phyloP scores from a whole-genome alignment of 2,797 vertebrate genomes.

The Sebastes variabilis region DNA sequence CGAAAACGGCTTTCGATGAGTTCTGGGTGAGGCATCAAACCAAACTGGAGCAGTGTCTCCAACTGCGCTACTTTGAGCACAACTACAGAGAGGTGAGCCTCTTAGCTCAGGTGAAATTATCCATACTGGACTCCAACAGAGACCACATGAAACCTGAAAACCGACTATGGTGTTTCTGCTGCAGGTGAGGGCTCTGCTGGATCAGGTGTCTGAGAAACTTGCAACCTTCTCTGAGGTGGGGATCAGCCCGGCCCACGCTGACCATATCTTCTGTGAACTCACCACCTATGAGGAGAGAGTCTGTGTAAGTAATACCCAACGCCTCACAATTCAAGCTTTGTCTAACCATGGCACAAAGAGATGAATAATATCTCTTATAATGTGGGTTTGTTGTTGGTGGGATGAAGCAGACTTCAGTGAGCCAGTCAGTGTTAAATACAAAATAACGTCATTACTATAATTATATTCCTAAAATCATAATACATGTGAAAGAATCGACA shows the following conservation, averaged over 20 bases:
- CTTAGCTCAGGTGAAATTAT: not conserved
- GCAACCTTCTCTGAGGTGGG: slow-evolving; percentile 88
- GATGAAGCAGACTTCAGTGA: not conserved
- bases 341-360: not conserved
- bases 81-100: slow-evolving; percentile 91
- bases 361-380: not conserved
- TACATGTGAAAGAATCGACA: not conserved
- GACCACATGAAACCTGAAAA: not conserved
- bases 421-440: not conserved
- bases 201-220: slow-evolving; percentile 87
- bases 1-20: slow-evolving; percentile 93
- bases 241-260: slow-evolving; percentile 90
- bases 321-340: not conserved
- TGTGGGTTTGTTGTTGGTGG: not conserved
- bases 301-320: slow-evolving; percentile 84
- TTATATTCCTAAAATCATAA: not conserved
- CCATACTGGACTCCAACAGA: not conserved
- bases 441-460: not conserved
- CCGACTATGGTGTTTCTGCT: slow-evolving; percentile 36
- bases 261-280: slow-evolving; percentile 91
- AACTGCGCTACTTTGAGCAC: slow-evolving; percentile 93
- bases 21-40: slow-evolving; percentile 95
- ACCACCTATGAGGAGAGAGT: slow-evolving; percentile 88
- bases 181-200: slow-evolving; percentile 89
- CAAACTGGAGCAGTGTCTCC: slow-evolving; percentile 94